Percentiles rank a stretch among this genome's conserved stretches.
Evolutionary conservation across 2,888 invertebrate species (phyloP).

Genomic region (Agrotis ipsilon): DNA sequence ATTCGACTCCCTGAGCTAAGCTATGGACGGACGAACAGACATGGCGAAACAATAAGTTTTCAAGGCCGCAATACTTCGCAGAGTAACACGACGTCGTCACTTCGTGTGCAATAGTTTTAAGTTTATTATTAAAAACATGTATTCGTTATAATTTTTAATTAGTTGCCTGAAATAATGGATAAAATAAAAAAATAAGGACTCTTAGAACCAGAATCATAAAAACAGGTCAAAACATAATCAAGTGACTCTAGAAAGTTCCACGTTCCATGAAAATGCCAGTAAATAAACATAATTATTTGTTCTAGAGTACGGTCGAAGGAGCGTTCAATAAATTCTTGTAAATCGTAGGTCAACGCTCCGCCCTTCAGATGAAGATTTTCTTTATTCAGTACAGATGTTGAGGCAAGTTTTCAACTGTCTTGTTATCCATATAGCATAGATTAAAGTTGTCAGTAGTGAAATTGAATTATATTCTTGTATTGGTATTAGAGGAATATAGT

Average conservation of each 20-base stretch:
- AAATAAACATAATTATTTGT: constrained; percentile 55
- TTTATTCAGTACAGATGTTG: constrained; percentile 36
- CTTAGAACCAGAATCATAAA: no score
- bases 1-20: no score
- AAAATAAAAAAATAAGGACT: no score
- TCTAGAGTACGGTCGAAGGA: constrained; percentile 31
- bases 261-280: constrained; percentile 18
- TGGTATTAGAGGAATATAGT: constrained; percentile 19
- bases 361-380: constrained; percentile 39
- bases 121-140: no score
- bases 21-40: no score
- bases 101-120: no score
- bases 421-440: constrained; percentile 22
- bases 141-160: no score
- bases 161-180: no score
- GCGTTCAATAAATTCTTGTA: constrained; percentile 51
- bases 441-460: neutral
- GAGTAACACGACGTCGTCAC: no score
- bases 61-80: no score
- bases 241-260: constrained; percentile 13
- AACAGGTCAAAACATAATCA: constrained; percentile 21
- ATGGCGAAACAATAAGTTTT: no score
- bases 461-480: constrained; percentile 17
- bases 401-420: constrained; percentile 17
- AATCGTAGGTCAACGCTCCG: constrained; percentile 46